phyloP scores from a whole-genome alignment of 2,888 invertebrate species.

The Leucozona laternaria region DNA sequence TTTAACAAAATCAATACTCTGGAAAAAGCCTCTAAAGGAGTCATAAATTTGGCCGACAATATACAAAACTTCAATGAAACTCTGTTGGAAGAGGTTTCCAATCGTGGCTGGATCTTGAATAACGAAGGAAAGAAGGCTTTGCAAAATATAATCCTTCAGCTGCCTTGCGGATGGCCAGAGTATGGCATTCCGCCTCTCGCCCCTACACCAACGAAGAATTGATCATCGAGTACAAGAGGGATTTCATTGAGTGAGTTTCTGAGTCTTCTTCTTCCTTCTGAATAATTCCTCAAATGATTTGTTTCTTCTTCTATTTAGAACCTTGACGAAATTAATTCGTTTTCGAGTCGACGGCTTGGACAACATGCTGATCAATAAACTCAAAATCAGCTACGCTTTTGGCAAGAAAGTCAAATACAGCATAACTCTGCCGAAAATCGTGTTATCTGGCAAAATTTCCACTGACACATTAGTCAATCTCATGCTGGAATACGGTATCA shows the following conservation, averaged over 20 bases:
- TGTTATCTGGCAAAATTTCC: conserved; percentile 1
- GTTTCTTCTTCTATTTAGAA: not conserved
- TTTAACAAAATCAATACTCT: not conserved
- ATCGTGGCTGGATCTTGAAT: conserved; percentile 79
- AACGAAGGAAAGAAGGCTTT: conserved; percentile 76
- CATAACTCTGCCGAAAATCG: conserved; percentile 78
- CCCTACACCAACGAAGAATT: conserved; percentile 76
- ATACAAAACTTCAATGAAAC: no score
- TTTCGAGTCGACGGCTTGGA: conserved; percentile 82
- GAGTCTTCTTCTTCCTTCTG: not conserved
- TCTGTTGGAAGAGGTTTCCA: conserved; percentile 61
- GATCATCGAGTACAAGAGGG: conserved; percentile 18
- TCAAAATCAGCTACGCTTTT: conserved; percentile 80
- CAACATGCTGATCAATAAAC: conserved; percentile 78
- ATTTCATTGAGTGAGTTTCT: conserved; percentile 41
- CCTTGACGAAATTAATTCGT: conserved; percentile 77
- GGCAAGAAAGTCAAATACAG: conserved; percentile 80
- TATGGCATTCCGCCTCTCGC: conserved; percentile 80
- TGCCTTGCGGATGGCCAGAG: conserved; percentile 79
- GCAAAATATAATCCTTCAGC: conserved; percentile 45
- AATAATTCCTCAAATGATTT: no score
- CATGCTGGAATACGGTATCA: conserved; percentile 78
- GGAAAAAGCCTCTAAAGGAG: not conserved
- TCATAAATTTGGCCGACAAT: not conserved
- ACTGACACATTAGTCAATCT: conserved; percentile 78